Evolutionary conservation across 92 coral and sea anemone species (phyloP).

Genomic region (Actinostola sp.): DNA sequence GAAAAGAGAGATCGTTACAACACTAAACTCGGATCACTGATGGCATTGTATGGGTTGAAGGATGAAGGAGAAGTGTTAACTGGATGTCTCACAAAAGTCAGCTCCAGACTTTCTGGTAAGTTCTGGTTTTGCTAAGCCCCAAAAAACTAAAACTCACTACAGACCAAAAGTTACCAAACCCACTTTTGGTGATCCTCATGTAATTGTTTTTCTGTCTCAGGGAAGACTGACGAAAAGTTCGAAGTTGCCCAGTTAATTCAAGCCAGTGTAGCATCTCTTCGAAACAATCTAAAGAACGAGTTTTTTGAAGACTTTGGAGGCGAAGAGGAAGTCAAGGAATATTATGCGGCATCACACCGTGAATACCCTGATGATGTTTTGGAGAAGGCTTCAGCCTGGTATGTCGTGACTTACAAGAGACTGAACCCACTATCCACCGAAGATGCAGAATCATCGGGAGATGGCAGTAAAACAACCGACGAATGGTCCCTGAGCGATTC

Average conservation of each 20-base stretch:
- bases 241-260: conserved; percentile 92
- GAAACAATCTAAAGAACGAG: conserved; percentile 66
- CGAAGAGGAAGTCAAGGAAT: conserved; percentile 67
- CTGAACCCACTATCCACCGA: neutral
- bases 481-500: conserved; percentile 33
- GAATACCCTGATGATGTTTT: conserved; percentile 59
- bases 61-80: conserved; percentile 90
- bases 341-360: conserved; percentile 36
- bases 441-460: neutral
- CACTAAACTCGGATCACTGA: conserved; percentile 73
- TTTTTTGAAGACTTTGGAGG: conserved; percentile 84
- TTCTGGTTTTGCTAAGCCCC: neutral
- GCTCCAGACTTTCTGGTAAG: conserved; percentile 69
- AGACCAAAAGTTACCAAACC: too few species aligned
- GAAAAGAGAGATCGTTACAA: conserved; percentile 65
- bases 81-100: conserved; percentile 81
- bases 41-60: conserved; percentile 85
- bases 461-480: conserved; percentile 1
- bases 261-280: conserved; percentile 71
- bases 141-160: too few species aligned
- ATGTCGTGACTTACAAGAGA: conserved; percentile 65
- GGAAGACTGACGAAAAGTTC: conserved; percentile 76
- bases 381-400: conserved; percentile 95
- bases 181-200: neutral
- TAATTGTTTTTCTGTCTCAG: conserved; percentile 16